These are phyloP conservation scores for Cosmopolites sordidus DNA, from an alignment of 2,888 invertebrate genomes.

Conservation along the genomic window DNA sequence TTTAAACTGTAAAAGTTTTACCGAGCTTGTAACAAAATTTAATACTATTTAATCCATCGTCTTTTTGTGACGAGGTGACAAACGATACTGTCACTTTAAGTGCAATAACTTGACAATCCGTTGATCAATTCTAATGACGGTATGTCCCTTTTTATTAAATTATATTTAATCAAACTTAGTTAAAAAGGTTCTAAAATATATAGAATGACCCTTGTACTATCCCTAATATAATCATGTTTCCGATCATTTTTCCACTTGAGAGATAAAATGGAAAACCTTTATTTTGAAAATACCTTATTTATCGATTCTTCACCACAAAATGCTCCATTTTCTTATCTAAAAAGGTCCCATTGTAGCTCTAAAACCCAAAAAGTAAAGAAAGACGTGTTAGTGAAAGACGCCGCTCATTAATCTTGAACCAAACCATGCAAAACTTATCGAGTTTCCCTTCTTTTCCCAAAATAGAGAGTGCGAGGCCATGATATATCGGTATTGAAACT, in stretches of 20 bases:
- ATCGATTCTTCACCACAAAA: slow-evolving; percentile 5
- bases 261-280: neutral
- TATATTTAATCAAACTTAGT: too few species aligned
- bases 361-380: slow-evolving; percentile 23
- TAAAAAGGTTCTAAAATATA: too few species aligned
- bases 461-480: slow-evolving; percentile 15
- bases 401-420: slow-evolving; percentile 25
- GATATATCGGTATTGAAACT: slow-evolving; percentile 24
- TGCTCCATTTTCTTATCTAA: slow-evolving; percentile 18
- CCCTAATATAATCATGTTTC: too few species aligned
- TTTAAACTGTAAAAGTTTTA: too few species aligned
- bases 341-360: slow-evolving; percentile 19
- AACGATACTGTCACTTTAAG: too few species aligned
- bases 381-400: slow-evolving; percentile 25
- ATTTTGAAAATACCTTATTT: slow-evolving; percentile 7
- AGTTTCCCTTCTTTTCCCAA: slow-evolving; percentile 18
- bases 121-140: too few species aligned
- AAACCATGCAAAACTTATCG: slow-evolving; percentile 28
- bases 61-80: too few species aligned
- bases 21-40: too few species aligned
- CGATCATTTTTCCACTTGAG: neutral
- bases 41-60: too few species aligned
- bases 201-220: too few species aligned
- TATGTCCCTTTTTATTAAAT: too few species aligned
- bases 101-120: too few species aligned